Evolutionary conservation across 2,888 invertebrate species (phyloP).

Genomic region (Dynastes maya): DNA sequence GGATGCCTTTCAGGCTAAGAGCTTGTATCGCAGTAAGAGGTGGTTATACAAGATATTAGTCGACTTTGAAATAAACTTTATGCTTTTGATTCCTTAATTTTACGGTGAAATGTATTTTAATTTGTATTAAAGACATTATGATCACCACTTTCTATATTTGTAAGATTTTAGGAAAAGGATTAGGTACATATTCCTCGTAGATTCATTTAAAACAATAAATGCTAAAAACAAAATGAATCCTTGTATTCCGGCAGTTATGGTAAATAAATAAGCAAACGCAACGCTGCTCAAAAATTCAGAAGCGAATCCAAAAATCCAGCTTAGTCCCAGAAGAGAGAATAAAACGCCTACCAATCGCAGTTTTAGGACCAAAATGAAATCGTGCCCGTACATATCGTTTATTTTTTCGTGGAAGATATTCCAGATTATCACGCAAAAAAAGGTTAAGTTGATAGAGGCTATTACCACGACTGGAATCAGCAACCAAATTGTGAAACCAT

Average conservation of each 20-base stretch:
- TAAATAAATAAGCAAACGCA: slow-evolving; percentile 72
- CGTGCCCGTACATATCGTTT: slow-evolving; percentile 55
- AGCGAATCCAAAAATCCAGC: slow-evolving; percentile 76
- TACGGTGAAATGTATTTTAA: no score
- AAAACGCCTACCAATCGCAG: slow-evolving; percentile 74
- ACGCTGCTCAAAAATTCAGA: slow-evolving; percentile 65
- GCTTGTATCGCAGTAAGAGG: no score
- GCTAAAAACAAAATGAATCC: slow-evolving; percentile 77
- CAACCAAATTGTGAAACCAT: slow-evolving; percentile 74
- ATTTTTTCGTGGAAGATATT: slow-evolving; percentile 69
- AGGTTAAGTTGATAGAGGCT: slow-evolving; percentile 73
- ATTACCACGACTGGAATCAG: slow-evolving; percentile 74
- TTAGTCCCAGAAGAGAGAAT: slow-evolving; percentile 76
- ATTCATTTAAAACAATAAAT: slow-evolving; percentile 75
- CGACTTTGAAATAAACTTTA: no score
- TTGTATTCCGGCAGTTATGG: slow-evolving; percentile 73
- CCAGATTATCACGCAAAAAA: slow-evolving; percentile 75
- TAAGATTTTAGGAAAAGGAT: slow-evolving; percentile 36
- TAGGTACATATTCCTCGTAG: slow-evolving; percentile 68
- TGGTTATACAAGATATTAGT: no score
- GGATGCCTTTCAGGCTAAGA: no score
- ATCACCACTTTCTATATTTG: slow-evolving; percentile 34
- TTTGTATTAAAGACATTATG: not conserved
- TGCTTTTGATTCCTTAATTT: no score
- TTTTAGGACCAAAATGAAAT: slow-evolving; percentile 73